Base-by-base conservation (phyloP, 2,113 vertebrate species). In the Erythrolamprus reginae region DNA sequence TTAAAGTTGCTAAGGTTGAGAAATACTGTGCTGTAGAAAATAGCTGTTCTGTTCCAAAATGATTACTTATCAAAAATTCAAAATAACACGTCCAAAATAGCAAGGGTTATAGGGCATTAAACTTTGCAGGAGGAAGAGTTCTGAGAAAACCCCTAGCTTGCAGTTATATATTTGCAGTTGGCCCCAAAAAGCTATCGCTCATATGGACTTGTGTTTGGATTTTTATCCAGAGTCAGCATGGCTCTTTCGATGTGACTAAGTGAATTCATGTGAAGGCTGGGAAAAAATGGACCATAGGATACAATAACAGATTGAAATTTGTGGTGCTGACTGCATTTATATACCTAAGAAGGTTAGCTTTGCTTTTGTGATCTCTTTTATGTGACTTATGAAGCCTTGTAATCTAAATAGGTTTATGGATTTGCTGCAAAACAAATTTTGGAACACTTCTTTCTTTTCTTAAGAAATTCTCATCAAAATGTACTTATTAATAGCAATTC, bases 401-500 rank as follows among this genome's bases (percentile, higher is more conserved):
- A 88, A 58, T 87, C 28, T 56, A 83, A 82, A 91, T 88, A 55
- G 12, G 52, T 58, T 83, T 33, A 52, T 23, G 33, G 58, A 51
- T 33, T 38, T 70, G 84, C 65, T 55, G 70, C 33, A 86, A 91
- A 85, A 89, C 47, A 53, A 19, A 86, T 65, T 48, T 26, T 56
- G 45, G n/a, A 51, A 50, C 38, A 86, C 50, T 21, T 4, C 42
- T 51, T 65, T 45, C 26, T 55, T 33, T 26, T 52, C 23, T 17
- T 26, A 5, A 42, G 52, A 88, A 83, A 2, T 38, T 83, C 47
- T 83, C 82, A 89, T 56, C 84, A 91, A 82, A 92, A 89, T 77
- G 83, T 65, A 77, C 82, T 91, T 9, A 90, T 9, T 45, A 86
- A 87, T 55, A 84, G 65, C 10, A 88, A 86, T 94, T 89, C 53